Conservation (phyloP, 1,140 invertebrate genomes). For the Araneus ventricosus region DNA sequence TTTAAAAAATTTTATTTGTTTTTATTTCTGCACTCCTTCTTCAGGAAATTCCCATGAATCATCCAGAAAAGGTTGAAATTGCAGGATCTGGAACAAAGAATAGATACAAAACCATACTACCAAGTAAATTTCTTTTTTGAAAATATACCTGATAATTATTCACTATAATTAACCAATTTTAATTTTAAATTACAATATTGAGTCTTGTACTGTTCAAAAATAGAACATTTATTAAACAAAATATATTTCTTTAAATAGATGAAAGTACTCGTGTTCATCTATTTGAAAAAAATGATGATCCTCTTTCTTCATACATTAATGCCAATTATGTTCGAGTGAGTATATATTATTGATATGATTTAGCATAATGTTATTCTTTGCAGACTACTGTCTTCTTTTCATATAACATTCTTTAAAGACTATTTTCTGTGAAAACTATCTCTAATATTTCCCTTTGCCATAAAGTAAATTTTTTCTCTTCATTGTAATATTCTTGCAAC, state of each 20-base stretch:
- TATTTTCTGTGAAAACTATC: too few species aligned
- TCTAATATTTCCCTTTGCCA: too few species aligned
- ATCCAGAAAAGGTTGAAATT: slow-evolving; percentile 91
- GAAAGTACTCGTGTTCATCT: slow-evolving; percentile 70
- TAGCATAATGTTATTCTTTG: too few species aligned
- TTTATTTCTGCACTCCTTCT: slow-evolving; percentile 30
- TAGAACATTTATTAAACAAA: too few species aligned
- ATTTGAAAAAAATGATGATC: slow-evolving; percentile 69
- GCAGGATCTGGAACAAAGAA: slow-evolving; percentile 94
- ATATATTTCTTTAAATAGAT: slow-evolving; percentile 63
- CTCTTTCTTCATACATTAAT: slow-evolving; percentile 91
- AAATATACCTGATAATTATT: not conserved
- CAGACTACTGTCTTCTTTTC: too few species aligned
- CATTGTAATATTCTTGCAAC: too few species aligned
- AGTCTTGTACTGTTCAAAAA: too few species aligned
- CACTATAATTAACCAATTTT: too few species aligned
- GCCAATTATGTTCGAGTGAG: slow-evolving; percentile 94
- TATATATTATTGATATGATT: not conserved
- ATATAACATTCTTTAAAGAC: too few species aligned
- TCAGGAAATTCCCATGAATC: slow-evolving; percentile 91
- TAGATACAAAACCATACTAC: slow-evolving; percentile 92
- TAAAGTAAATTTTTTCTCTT: too few species aligned
- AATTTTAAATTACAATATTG: too few species aligned
- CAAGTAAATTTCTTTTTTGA: slow-evolving; percentile 82
- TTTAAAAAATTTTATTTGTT: too few species aligned